Evolutionary conservation across 2,888 invertebrate species (phyloP).

Genomic region (Xestia ashworthii): DNA sequence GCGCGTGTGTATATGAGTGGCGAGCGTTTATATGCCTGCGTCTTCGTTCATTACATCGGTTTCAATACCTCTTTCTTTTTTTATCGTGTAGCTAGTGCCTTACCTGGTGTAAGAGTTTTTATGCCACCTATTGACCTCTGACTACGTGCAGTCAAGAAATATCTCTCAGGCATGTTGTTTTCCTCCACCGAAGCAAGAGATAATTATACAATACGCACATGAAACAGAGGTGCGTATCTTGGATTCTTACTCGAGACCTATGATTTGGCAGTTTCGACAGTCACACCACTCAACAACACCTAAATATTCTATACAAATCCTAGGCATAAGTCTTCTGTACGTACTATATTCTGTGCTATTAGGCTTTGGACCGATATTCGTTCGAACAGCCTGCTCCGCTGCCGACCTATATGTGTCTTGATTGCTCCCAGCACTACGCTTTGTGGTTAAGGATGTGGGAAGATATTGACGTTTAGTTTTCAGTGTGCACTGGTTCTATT

Average conservation of each 20-base stretch:
- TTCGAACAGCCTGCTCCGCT: conserved; percentile 42
- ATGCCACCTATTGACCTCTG: too few species aligned
- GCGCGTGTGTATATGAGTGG: neutral
- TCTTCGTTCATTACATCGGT: neutral
- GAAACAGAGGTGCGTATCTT: too few species aligned
- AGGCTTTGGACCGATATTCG: conserved; percentile 55
- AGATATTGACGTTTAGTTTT: conserved; percentile 32
- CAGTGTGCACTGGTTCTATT: conserved; percentile 11
- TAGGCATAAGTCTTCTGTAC: conserved; percentile 17
- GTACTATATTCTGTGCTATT: conserved; percentile 23
- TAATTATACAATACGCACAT: too few species aligned
- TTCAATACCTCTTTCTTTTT: neutral
- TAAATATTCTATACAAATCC: neutral
- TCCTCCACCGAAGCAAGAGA: too few species aligned
- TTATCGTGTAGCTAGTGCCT: too few species aligned
- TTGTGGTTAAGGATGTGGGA: conserved; percentile 42
- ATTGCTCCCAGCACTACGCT: conserved; percentile 67
- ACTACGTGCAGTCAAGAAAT: too few species aligned
- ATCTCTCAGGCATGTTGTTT: too few species aligned
- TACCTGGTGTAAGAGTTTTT: too few species aligned
- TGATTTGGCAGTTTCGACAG: too few species aligned
- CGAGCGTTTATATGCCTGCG: neutral
- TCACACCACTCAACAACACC: too few species aligned
- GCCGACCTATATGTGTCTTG: conserved; percentile 70
- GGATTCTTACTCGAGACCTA: too few species aligned